Evolutionary conservation across 1,140 invertebrate genomes (phyloP), one percentile per base, ranked within the genome.

Genomic region (Hypothenemus hampei): DNA sequence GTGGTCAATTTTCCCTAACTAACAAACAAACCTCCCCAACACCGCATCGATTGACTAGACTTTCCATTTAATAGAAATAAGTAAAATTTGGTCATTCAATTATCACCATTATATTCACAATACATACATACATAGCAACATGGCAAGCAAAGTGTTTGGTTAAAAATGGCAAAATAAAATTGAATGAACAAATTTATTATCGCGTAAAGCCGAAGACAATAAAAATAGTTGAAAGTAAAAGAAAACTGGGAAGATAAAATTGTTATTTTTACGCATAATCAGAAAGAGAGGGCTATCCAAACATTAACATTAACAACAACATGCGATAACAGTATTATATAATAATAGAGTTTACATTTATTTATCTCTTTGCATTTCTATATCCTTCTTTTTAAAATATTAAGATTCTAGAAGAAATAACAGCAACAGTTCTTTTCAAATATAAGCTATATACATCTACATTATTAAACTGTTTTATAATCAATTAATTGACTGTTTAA

Each of bases 261-360:
- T 51, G n/a, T n/a, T n/a, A n/a, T n/a, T n/a, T n/a, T n/a, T n/a
- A n/a, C n/a, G n/a, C n/a, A n/a, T n/a, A n/a, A n/a, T n/a, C n/a
- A n/a, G n/a, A n/a, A n/a, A n/a, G 20, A 50, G 26, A 24, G 21
- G 59, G 51, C 45, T 44, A 19, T 57, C 59, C 60, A 68, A 71
- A 69, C 65, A 68, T 68, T 68, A 71, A 71, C 69, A 71, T 69
- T 67, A 67, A 69, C 61, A 71, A 71, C 65, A 70, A 71, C 69
- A 69, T 70, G 67, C 69, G 64, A 69, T 69, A 71, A 71, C 69
- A 71, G 31, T 50, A 39, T 33, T 49, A 49, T 49, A 49, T 18
- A 15, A 70, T 65, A 66, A 67, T 65, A 69, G 63, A 61, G 60
- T 63, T 67, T 57, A 67, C 56, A 63, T 69, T 65, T 49, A 67